Conservation (phyloP, 2,888 invertebrate species). For the Oligia strigilis region DNA sequence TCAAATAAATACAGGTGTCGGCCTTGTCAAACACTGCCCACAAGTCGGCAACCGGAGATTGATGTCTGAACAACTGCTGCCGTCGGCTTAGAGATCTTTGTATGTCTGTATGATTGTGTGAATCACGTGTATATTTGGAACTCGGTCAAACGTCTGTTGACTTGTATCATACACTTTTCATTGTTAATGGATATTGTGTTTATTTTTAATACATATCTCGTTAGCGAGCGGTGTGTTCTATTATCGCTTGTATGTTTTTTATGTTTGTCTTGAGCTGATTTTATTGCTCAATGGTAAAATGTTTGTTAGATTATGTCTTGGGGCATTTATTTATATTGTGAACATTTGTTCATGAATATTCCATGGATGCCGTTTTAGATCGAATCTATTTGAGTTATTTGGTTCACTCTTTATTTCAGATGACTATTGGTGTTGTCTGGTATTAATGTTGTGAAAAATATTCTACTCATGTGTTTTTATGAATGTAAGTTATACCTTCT, state of each 20-base stretch:
- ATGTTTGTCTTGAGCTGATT: constrained; percentile 51
- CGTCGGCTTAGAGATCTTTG: constrained; percentile 71
- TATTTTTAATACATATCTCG: constrained; percentile 65
- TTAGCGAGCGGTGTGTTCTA: constrained; percentile 56
- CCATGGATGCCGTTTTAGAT: constrained; percentile 48
- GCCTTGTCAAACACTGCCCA: constrained; percentile 77
- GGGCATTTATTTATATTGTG: constrained; percentile 49
- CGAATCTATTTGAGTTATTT: constrained; percentile 52
- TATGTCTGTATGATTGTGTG: constrained; percentile 71
- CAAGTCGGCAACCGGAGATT: constrained; percentile 72
- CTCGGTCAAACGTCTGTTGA: constrained; percentile 75
- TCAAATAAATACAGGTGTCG: constrained; percentile 76
- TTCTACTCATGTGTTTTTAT: not conserved
- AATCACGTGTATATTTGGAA: constrained; percentile 78
- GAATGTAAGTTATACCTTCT: constrained; percentile 76
- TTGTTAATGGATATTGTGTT: constrained; percentile 67
- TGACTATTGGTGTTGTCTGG: constrained; percentile 12
- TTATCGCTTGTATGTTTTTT: constrained; percentile 57
- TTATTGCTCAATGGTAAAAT: constrained; percentile 61
- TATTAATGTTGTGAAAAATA: not conserved
- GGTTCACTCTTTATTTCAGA: constrained; percentile 27
- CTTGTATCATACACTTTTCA: constrained; percentile 67
- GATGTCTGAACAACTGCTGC: constrained; percentile 76
- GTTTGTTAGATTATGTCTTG: constrained; percentile 62
- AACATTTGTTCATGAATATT: constrained; percentile 49